Evolutionary conservation across 2,888 invertebrate species (phyloP), one percentile per base, ranked within the genome.

Genomic region (Pammene aurita): DNA sequence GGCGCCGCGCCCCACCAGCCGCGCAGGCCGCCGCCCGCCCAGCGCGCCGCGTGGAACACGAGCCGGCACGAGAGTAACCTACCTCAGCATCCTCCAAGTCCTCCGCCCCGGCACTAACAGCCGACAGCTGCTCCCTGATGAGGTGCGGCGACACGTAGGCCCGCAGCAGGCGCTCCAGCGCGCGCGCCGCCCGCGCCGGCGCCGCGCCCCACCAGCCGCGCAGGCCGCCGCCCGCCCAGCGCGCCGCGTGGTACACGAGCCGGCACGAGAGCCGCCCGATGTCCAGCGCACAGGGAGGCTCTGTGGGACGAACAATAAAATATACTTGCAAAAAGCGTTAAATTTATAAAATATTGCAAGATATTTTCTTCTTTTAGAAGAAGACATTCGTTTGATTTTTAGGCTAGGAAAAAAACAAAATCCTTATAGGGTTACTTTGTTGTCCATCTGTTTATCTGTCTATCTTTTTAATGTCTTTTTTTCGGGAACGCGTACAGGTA

Each of bases 201-300:
- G 76, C 78, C 42, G 93, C 91, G 66, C 94, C 94, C 95, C 95
- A 96, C 97, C 96, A 97, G 83, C 95, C 95, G 63, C 96, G 93
- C 35, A 96, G 95, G 42, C 96, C 96, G 74, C 76, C 77, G 67
- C 74, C 80, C 58, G 78, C 77, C 68, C 80, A 60, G 96, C 96
- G 73, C 96, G 90, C 79, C 94, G 94, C 67, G 94, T 90, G 67
- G 96, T 81, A 64, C 94, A 93, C 72, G 93, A 92, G 41, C 93
- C 93, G 80, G 95, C 97, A 75, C 96, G 91, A 91, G 94, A 94
- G 82, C 95, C 95, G 14, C 93, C 94, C 75, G 94, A 83, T 77
- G 93, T 91, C 34, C 94, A 81, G 52, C 46, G 69, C 38, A 34
- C 67, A 38, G 26, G 67, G 50, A 26, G 68, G 55, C 63, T 66